These are phyloP conservation scores for Illadopsis cleaveri DNA, from an alignment of 2,113 vertebrate genomes.

Conservation along the genomic window DNA sequence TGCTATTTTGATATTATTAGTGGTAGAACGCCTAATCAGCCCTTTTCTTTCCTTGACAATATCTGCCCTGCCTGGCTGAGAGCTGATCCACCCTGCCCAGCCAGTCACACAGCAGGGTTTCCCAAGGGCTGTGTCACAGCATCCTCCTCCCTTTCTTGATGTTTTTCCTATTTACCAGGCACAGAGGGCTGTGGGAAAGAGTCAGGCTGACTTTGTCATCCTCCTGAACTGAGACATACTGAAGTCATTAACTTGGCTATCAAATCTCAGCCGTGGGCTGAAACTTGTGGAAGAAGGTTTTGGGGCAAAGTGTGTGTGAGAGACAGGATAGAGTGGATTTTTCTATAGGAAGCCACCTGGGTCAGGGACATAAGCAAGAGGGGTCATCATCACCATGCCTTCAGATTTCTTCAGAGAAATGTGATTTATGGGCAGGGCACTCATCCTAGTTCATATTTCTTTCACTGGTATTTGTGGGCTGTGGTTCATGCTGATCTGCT, in stretches of 20 bases:
- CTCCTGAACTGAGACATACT: not conserved
- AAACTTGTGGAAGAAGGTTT: constrained; percentile 31
- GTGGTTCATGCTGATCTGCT: not conserved
- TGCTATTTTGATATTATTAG: constrained; percentile 39
- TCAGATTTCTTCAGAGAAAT: not conserved
- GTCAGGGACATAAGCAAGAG: not conserved
- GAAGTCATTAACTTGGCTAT: constrained; percentile 8
- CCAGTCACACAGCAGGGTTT: not conserved
- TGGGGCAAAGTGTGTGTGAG: not conserved
- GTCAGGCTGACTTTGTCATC: not conserved
- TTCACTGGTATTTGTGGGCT: not conserved
- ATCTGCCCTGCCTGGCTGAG: not conserved
- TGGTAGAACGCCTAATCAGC: constrained; percentile 26
- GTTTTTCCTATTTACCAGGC: not conserved
- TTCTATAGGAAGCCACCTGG: not conserved
- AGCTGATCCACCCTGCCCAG: not conserved
- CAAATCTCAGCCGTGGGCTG: constrained; percentile 38
- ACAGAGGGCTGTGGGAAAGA: not conserved
- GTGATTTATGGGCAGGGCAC: not conserved
- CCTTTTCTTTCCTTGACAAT: constrained; percentile 1
- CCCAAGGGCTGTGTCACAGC: not conserved
- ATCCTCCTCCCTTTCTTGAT: not conserved
- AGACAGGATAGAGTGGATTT: not conserved
- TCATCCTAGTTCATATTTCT: not conserved
- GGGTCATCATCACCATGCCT: not conserved